phyloP scores from a whole-genome alignment of 30 jellyfish, hydroid and myxozoan species.

The Aurelia coerulea region DNA sequence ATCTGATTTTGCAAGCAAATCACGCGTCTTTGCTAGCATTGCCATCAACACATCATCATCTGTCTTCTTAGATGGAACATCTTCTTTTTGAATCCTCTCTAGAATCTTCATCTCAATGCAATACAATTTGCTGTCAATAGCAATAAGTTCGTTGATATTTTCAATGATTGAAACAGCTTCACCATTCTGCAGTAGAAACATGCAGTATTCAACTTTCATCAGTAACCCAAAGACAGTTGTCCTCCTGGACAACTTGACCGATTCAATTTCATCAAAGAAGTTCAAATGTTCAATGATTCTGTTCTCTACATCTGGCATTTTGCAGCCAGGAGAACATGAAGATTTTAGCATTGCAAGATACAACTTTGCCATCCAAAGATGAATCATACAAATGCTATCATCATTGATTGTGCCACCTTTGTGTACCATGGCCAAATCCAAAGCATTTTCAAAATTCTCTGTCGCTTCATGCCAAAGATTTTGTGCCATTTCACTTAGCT shows the following conservation, averaged over 20 bases:
- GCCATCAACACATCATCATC: constrained; percentile 25
- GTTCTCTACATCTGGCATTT: constrained; percentile 53
- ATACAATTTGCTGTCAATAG: constrained; percentile 50
- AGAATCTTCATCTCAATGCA: constrained; percentile 27
- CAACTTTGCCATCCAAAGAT: constrained; percentile 55
- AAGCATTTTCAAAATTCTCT: constrained; percentile 50
- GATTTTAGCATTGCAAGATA: constrained; percentile 45
- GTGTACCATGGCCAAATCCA: constrained; percentile 4
- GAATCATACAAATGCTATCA: constrained; percentile 33
- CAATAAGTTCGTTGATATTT: constrained; percentile 34
- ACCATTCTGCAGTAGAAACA: constrained; percentile 21
- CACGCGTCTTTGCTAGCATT: constrained; percentile 48
- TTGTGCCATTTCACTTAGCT: constrained; percentile 59
- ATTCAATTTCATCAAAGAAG: constrained; percentile 47
- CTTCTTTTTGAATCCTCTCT: constrained; percentile 8
- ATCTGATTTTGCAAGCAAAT: constrained; percentile 52
- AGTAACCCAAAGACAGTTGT: constrained; percentile 42
- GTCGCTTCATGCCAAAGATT: constrained; percentile 76
- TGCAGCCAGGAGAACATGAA: constrained; percentile 54
- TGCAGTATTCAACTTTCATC: constrained; percentile 39
- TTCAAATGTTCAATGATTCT: constrained; percentile 38
- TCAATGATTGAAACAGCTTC: constrained; percentile 35
- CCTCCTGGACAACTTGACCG: constrained; percentile 46
- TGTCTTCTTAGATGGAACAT: neutral
- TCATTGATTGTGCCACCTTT: constrained; percentile 19